phyloP scores from a whole-genome alignment of 2,888 invertebrate genomes.

The Anthrax anthrax region DNA sequence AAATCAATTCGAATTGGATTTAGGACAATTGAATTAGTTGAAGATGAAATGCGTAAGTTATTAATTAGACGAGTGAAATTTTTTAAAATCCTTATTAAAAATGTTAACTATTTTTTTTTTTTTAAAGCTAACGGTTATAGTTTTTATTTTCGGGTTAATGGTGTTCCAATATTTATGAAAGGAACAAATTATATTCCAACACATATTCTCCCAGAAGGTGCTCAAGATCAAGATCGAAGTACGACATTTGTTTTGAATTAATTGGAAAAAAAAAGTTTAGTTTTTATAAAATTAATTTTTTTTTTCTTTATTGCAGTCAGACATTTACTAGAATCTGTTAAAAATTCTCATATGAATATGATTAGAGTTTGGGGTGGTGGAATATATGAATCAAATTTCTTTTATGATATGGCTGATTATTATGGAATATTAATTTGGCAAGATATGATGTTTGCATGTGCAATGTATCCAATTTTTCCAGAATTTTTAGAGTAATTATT shows the following conservation, averaged over 20 bases:
- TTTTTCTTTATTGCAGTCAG: slow-evolving; percentile 34
- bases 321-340: slow-evolving; percentile 51
- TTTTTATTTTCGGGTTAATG: slow-evolving; percentile 82
- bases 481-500: slow-evolving; percentile 48
- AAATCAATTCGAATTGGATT: slow-evolving; percentile 66
- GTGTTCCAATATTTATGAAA: slow-evolving; percentile 78
- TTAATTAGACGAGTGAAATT: too few relatives aligned
- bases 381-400: slow-evolving; percentile 77
- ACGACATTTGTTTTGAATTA: too few relatives aligned
- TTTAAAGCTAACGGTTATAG: slow-evolving; percentile 45
- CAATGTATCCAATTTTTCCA: slow-evolving; percentile 72
- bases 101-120: too few relatives aligned
- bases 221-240: slow-evolving; percentile 39
- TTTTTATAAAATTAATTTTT: too few relatives aligned
- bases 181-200: slow-evolving; percentile 91
- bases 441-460: slow-evolving; percentile 93
- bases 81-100: too few relatives aligned
- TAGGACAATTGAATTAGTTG: slow-evolving; percentile 67
- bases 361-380: slow-evolving; percentile 99
- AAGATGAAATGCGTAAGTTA: slow-evolving; percentile 40
- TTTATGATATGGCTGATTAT: slow-evolving; percentile 77
- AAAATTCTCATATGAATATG: slow-evolving; percentile 77
- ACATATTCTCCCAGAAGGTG: slow-evolving; percentile 65
- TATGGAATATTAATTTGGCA: slow-evolving; percentile 93
- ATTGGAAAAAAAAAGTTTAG: too few relatives aligned